Conservation (phyloP, 2,113 vertebrate genomes). For the Crotalus horridus region DNA sequence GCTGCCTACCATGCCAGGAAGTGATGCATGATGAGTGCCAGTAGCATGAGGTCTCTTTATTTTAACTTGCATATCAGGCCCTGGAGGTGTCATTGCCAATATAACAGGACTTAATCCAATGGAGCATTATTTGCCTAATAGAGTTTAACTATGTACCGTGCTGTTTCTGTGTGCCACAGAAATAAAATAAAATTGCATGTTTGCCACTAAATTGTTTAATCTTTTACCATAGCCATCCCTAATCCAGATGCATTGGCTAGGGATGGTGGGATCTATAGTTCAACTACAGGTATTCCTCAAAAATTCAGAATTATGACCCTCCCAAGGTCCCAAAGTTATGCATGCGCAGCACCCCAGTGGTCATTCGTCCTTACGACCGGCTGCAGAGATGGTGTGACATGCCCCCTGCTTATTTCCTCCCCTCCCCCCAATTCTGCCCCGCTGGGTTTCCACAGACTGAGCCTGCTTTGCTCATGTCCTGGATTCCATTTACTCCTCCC, state of each 20-base stretch:
- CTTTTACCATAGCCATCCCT: neutral
- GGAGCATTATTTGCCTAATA: neutral
- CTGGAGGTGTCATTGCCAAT: fast-evolving
- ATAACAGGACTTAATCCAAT: neutral
- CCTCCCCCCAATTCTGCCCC: too few relatives aligned
- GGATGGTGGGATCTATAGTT: neutral
- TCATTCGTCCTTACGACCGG: too few relatives aligned
- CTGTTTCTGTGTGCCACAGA: neutral
- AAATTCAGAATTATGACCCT: too few relatives aligned
- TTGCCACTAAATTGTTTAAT: neutral
- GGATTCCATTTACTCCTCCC: too few relatives aligned
- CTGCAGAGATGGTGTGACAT: too few relatives aligned
- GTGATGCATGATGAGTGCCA: slow-evolving; percentile 1
- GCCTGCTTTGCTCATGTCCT: too few relatives aligned
- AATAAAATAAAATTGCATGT: neutral
- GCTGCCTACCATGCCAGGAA: slow-evolving; percentile 27
- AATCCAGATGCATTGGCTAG: neutral
- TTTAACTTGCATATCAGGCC: slow-evolving; percentile 20
- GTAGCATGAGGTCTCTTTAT: neutral
- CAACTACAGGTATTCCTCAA: neutral
- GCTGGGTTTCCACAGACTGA: too few relatives aligned
- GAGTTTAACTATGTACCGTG: neutral
- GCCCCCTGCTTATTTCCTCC: too few relatives aligned
- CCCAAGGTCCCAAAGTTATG: too few relatives aligned
- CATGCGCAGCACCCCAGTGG: too few relatives aligned